Base-by-base conservation (phyloP, 2,113 vertebrate genomes). In the Dasyprocta punctata region DNA sequence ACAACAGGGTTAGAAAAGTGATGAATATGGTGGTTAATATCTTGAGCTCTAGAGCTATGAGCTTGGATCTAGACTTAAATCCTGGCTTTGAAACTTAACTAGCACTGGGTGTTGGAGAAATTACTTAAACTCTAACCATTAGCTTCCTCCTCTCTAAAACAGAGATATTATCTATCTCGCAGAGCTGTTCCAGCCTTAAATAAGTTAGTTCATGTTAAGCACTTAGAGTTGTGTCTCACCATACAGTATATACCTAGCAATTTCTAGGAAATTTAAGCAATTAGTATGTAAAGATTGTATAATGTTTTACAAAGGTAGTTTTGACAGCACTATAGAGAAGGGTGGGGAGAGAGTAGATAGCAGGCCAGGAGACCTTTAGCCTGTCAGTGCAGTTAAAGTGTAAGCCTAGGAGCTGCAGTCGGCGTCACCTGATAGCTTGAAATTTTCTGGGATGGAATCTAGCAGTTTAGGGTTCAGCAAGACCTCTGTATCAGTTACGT, bases 141-240 rank as follows among this genome's bases (percentile, higher is more conserved):
- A 6, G 85, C 54, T 89, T 84, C 58, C 28, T 69, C 49, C 49
- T 80, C 52, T 80, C 7, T 71, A 75, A 73, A 63, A 67, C 26
- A 49, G 24, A 75, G 11, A 75, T 14, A 77, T 49, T 49, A 78
- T 78, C 13, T 49, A 6, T 52, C 44, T 78, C 47, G 52, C 28
- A 49, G 44, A 78, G 26, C 28, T 33, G 44, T 78, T 78, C 65
- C 19, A 67, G 38, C 56, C 65, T 80, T 91, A 61, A 60, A 52
- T 60, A 86, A 87, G 12, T 80, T 63, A 69, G 30, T 58, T 94
- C 38, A 87, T 91, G n/a, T 65, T 75, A 94, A 91, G n/a, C 10
- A 30, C 49, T 91, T 82, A 73, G 75, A 67, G 10, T 56, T 82
- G 3, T 61, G 3, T 54, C 47, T 54, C 52, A 54, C 30, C 4